A percentile compares a stretch with the other conserved stretches of the same genome.
Conservation (phyloP, 92 coral and sea anemone species). For the Meandrina meandrites region DNA sequence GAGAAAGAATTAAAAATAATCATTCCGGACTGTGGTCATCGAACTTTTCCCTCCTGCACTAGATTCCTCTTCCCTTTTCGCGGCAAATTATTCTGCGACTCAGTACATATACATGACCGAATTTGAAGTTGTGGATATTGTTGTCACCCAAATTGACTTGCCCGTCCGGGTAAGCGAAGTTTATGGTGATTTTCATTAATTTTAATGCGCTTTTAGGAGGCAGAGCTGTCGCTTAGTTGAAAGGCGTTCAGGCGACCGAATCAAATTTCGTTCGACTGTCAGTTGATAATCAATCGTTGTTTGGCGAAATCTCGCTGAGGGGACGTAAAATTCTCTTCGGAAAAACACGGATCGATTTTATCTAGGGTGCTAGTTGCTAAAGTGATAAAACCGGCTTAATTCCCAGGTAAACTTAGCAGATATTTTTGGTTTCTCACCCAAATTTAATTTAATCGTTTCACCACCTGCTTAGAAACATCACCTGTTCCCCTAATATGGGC, state of each 20-base stretch:
- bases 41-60: neutral
- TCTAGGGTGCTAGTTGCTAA: neutral
- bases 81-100: neutral
- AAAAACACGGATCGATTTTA: neutral
- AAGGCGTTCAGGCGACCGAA: neutral
- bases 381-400: neutral
- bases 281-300: neutral
- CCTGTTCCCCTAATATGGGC: constrained; percentile 41
- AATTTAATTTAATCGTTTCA: constrained; percentile 13
- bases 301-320: neutral
- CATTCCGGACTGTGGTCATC: constrained; percentile 4
- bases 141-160: constrained; percentile 39
- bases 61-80: neutral
- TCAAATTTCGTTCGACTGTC: constrained; percentile 15
- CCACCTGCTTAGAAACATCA: constrained; percentile 36
- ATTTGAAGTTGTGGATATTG: neutral
- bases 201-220: constrained; percentile 70
- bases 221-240: constrained; percentile 37
- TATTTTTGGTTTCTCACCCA: constrained; percentile 13
- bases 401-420: neutral
- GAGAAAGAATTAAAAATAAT: constrained; percentile 2
- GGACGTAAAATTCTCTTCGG: neutral
- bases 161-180: constrained; percentile 52
- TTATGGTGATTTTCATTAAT: constrained; percentile 78
- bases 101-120: constrained; percentile 6